Conservation (phyloP, 30 jellyfish, hydroid and myxozoan genomes). For the Mastigias papua region DNA sequence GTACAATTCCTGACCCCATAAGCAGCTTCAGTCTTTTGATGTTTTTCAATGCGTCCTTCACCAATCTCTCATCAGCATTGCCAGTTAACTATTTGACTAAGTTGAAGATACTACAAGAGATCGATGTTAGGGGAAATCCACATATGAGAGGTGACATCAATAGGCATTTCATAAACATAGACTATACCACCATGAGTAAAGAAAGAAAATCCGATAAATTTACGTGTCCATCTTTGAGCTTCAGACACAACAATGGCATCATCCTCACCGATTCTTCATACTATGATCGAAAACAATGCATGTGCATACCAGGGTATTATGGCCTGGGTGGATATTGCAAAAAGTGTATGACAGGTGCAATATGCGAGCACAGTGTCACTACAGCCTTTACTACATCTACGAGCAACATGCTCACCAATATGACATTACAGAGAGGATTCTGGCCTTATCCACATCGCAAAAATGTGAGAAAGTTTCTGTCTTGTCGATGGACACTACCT, state of each 20-base stretch:
- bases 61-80: constrained; percentile 25
- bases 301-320: constrained; percentile 47
- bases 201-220: constrained; percentile 20
- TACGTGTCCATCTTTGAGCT: constrained; percentile 64
- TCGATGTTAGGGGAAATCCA: constrained; percentile 60
- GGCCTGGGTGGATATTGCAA: constrained; percentile 79
- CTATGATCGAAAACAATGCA: constrained; percentile 60
- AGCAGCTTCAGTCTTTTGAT: constrained; percentile 31
- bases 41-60: constrained; percentile 51
- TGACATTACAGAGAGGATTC: constrained; percentile 46
- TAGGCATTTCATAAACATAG: constrained; percentile 23
- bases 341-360: constrained; percentile 70
- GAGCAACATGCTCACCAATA: neutral
- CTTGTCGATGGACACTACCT: constrained; percentile 68
- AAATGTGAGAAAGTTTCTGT: constrained; percentile 7
- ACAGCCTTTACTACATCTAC: too few relatives aligned
- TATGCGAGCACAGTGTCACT: constrained; percentile 9
- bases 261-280: constrained; percentile 52
- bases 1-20: constrained; percentile 72
- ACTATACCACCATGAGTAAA: constrained; percentile 13
- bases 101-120: constrained; percentile 37
- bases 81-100: constrained; percentile 58
- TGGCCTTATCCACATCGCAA: constrained; percentile 58
- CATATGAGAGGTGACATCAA: constrained; percentile 48
- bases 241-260: constrained; percentile 35